phyloP scores from a whole-genome alignment of 2,888 invertebrate genomes.

The Ferrisia virgata region DNA sequence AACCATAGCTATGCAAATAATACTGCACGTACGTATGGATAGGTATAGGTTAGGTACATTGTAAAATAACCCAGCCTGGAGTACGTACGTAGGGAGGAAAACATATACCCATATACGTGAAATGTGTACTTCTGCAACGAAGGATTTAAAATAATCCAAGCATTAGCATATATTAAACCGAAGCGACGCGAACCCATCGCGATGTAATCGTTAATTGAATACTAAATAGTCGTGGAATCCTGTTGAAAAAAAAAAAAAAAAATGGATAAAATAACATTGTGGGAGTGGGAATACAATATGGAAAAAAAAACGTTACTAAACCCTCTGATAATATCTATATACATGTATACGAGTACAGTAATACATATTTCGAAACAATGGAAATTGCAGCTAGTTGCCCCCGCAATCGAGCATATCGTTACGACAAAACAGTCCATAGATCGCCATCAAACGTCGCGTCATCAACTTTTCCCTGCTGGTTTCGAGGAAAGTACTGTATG shows the following conservation, averaged over 20 bases:
- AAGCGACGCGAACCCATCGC: not conserved
- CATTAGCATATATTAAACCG: not conserved
- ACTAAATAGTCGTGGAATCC: not conserved
- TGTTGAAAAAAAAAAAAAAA: not conserved
- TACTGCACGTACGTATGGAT: too few species aligned
- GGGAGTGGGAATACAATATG: not conserved
- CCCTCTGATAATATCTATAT: not conserved
- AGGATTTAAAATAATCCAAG: not conserved
- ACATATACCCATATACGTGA: not conserved
- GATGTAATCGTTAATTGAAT: conserved; percentile 2
- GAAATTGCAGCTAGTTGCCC: not conserved
- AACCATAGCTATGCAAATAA: too few species aligned
- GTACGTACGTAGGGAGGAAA: not conserved
- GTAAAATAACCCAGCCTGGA: not conserved
- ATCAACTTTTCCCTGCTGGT: not conserved
- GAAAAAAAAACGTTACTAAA: not conserved
- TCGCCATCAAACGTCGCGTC: not conserved
- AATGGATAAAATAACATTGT: not conserved
- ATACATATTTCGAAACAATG: not conserved
- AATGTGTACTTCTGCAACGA: too few species aligned
- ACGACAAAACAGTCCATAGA: not conserved
- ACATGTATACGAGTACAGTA: not conserved
- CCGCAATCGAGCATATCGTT: conserved; percentile 28
- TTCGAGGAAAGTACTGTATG: not conserved
- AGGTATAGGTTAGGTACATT: too few species aligned